A percentile compares a stretch with the other conserved stretches of the same genome.
Conservation (phyloP, 2,888 invertebrate genomes). For the Chrysomela aeneicollis region DNA sequence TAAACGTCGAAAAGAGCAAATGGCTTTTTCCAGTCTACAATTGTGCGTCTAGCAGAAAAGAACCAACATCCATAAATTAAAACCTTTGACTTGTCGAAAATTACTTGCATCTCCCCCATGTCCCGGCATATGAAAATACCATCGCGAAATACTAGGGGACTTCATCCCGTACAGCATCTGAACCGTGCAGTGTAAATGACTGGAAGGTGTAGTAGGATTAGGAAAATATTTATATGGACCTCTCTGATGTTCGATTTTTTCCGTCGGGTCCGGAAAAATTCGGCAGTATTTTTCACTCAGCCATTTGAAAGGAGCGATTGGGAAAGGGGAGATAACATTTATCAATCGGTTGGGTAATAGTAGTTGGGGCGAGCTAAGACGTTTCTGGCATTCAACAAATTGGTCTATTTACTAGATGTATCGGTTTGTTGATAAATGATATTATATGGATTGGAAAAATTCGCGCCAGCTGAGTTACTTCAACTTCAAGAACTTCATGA, state of each 20-base stretch:
- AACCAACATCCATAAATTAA: slow-evolving; percentile 29
- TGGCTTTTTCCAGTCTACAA: slow-evolving; percentile 16
- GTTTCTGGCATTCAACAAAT: background rate
- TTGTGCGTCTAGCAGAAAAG: slow-evolving; percentile 19
- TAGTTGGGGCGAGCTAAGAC: slow-evolving; percentile 6
- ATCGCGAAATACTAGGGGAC: slow-evolving; percentile 21
- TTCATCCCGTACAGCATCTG: slow-evolving; percentile 23
- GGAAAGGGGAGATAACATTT: slow-evolving; percentile 20
- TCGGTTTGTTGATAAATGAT: background rate
- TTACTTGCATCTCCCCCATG: slow-evolving; percentile 25
- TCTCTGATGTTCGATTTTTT: slow-evolving; percentile 30
- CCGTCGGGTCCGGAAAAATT: slow-evolving; percentile 16
- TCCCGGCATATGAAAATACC: slow-evolving; percentile 35
- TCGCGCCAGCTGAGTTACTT: too few species aligned
- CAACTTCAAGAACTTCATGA: too few species aligned
- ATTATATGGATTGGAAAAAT: too few species aligned
- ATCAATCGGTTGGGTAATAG: slow-evolving; percentile 25
- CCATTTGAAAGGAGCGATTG: background rate
- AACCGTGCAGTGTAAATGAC: slow-evolving; percentile 29
- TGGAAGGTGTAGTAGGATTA: slow-evolving; percentile 30
- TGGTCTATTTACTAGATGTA: background rate
- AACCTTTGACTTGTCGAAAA: slow-evolving; percentile 31
- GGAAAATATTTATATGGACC: slow-evolving; percentile 25
- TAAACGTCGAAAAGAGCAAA: slow-evolving; percentile 15
- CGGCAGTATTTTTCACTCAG: slow-evolving; percentile 25